Base-by-base conservation (phyloP, 2,113 vertebrate species). In the Uropsilus gracilis region DNA sequence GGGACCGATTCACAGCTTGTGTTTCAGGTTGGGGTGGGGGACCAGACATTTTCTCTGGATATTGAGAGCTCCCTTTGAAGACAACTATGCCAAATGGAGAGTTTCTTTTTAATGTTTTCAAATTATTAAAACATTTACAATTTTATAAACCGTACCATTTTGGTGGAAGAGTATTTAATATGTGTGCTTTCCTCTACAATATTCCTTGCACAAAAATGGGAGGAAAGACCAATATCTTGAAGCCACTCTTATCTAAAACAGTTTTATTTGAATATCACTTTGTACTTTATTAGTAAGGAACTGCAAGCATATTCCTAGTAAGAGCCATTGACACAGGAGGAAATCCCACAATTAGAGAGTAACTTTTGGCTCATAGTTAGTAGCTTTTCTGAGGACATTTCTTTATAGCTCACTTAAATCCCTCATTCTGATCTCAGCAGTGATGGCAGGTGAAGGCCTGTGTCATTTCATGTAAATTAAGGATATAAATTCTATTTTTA, bases 331-430 rank as follows among this genome's bases (percentile, higher is more conserved):
- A 66, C 26, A 8, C 26, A 24, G 44, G 77, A 93, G n/a, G 83
- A 61, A 91, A 68, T 90, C 46, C 17, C 12, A 61, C 22, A 73
- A n/a, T 63, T 80, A 53, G 20, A 22, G 83, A 57, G n/a, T 66
- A 63, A 50, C 16, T 63, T 90, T 94, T 87, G 50, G 50, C 22
- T 73, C 63, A 24, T 72, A 63, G n/a, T 91, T 82, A 72, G 66
- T 48, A 91, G 68, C 48, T 53, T 57, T 88, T 95, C 57, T 80
- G 63, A 83, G 71, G 32, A 86, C 66, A 69, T 95, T 83, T 59
- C 85, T 90, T 44, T 48, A 46, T 28, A 46, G 26, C 64, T 46
- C 76, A 73, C 37, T 64, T 77, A 48, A 83, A 84, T 61, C 4
- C 18, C 46, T 78, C 32, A 28, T 92, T 92, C 26, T 89, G 83